Conservation (phyloP, 2,888 invertebrate genomes). For the Diabrotica balteata region DNA sequence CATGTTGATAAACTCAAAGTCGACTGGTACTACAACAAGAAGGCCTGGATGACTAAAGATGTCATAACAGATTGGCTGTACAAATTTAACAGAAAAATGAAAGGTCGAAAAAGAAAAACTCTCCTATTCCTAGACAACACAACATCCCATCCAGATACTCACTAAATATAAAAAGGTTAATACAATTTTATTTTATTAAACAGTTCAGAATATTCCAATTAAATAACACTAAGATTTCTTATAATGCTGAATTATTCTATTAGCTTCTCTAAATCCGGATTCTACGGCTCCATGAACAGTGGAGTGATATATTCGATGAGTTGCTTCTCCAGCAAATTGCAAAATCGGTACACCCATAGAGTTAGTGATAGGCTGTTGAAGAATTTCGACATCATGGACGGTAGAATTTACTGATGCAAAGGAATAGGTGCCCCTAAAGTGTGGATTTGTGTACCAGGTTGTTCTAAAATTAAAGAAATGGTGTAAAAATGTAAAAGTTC, state of each 20-base stretch:
- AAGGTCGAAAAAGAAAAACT: no score
- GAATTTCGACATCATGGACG: conserved; percentile 2
- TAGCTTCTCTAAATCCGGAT: conserved; percentile 61
- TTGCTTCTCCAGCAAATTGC: conserved; percentile 67
- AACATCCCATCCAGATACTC: no score
- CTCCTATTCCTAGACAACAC: no score
- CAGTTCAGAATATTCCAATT: no score
- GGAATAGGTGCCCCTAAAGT: conserved; percentile 46
- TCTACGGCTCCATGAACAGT: conserved; percentile 63
- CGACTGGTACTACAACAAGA: no score
- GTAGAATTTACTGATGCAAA: conserved; percentile 38
- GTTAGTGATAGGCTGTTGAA: conserved; percentile 30
- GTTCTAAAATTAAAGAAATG: conserved; percentile 33
- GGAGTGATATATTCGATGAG: conserved; percentile 57
- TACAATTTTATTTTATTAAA: no score
- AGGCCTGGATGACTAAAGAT: no score
- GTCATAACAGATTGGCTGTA: no score
- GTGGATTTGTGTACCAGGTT: conserved; percentile 45
- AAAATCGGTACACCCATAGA: conserved; percentile 59
- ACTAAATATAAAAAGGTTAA: no score
- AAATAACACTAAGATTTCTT: conserved; percentile 2
- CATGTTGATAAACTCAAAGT: no score
- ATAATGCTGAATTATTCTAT: conserved; percentile 45
- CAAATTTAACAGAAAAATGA: no score
- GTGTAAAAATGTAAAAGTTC: no score